A percentile compares a stretch with the other conserved stretches of the same genome.
Evolutionary conservation across 2,113 vertebrate species (phyloP).

Genomic region (Malurus alboscapulatus): DNA sequence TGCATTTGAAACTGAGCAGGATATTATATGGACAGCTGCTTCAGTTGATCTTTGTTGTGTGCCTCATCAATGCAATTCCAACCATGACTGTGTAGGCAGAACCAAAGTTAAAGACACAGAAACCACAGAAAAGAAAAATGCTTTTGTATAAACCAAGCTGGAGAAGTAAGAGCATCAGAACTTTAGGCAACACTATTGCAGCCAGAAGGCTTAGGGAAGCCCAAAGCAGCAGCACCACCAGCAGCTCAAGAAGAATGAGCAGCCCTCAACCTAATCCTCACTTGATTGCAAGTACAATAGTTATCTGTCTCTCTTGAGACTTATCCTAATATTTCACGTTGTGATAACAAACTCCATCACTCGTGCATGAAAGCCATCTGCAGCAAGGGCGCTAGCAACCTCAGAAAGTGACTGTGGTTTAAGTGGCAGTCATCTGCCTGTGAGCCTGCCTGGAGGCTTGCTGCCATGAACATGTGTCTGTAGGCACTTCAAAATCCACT

Average conservation of each 20-base stretch:
- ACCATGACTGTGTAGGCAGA: background rate
- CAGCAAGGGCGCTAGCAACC: fast-evolving
- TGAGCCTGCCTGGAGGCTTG: background rate
- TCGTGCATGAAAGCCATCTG: background rate
- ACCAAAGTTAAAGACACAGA: background rate
- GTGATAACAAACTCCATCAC: background rate
- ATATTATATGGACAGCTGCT: background rate
- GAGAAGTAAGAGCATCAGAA: background rate
- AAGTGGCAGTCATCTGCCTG: background rate
- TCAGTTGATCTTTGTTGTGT: background rate
- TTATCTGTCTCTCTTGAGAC: background rate
- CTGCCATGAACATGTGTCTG: background rate
- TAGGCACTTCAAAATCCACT: background rate
- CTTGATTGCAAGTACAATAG: background rate
- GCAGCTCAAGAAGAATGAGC: background rate
- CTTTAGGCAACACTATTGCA: background rate
- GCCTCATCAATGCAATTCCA: background rate
- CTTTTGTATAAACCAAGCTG: background rate
- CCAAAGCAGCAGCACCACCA: background rate
- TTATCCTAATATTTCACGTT: background rate
- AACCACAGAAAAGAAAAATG: background rate
- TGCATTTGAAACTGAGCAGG: background rate
- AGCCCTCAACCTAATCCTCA: background rate
- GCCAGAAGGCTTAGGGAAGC: background rate
- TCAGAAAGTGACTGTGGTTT: background rate